Evolutionary conservation across 2,797 vertebrate species (phyloP), one percentile per base, ranked within the genome.

Genomic region (Cyprinella venusta): DNA sequence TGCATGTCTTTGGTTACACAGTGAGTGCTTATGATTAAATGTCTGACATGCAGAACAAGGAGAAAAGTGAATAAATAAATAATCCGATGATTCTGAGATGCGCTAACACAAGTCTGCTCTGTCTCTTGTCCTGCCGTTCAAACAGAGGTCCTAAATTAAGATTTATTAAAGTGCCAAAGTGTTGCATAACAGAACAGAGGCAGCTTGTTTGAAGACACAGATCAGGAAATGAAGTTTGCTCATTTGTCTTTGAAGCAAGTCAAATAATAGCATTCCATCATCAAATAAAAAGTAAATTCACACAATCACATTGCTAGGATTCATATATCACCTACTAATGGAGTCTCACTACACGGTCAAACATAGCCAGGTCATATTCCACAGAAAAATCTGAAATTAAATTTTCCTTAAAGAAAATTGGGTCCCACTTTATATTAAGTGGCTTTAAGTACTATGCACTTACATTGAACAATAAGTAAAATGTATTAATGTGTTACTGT

Each of bases 151-250:
- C 76, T 36, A 84, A 90, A 86, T 84, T 54, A 83, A 88, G 87
- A 89, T 89, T 84, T 84, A 90, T 87, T 71, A 79, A 48, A 42
- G 76, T 76, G 76, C 67, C 56, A 38, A 86, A 48, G 45, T 61
- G 18, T 36, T 42, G 76, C 84, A 42, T 61, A 82, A 67, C 30
- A 64, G 15, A 85, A 81, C 74, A 21, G 74, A 79, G 64, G 50
- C 15, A 50, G 16, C 50, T 65, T 26, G 80, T 74, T 52, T 76
- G 16, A 64, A 12, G 64, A 30, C 1, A 2, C 52, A 18, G 63
- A 79, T 61, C 16, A 72, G 40, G 45, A 52, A 61, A 50, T 6
- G 7, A 45, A 52, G 42, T 68, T 54, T 54, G 48, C 33, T 24
- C 13, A 69, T 67, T 36, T 80, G 45, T 70, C n/a, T 24, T 48